Percentiles rank a stretch among this genome's conserved stretches.
These are phyloP conservation scores for Protophormia terraenovae DNA, from an alignment of 2,888 invertebrate genomes.

Conservation along the genomic window DNA sequence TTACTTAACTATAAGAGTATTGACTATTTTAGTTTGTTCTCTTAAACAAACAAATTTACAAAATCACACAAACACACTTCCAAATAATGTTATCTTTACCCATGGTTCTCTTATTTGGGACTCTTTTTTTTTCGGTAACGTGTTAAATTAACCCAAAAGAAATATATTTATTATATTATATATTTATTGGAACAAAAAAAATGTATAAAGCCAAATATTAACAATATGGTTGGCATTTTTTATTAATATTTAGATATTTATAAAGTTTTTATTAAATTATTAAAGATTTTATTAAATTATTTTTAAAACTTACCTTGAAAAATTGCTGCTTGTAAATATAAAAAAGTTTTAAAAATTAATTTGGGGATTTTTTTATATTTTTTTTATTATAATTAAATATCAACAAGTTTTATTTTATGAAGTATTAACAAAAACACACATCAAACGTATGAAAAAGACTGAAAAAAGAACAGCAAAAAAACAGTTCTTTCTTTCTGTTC, in stretches of 20 bases:
- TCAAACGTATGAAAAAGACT: slow-evolving; percentile 32
- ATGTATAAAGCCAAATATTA: not conserved
- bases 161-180: too few relatives aligned
- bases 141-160: slow-evolving; percentile 17
- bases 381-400: not conserved
- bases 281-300: too few relatives aligned
- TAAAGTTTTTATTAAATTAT: not conserved
- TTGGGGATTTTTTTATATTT: not conserved
- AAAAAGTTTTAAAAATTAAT: slow-evolving; percentile 28
- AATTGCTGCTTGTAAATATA: slow-evolving; percentile 51
- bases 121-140: slow-evolving; percentile 15
- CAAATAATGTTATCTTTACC: slow-evolving; percentile 26
- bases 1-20: not conserved
- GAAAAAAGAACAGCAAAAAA: slow-evolving; percentile 17
- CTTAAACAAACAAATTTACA: slow-evolving; percentile 36
- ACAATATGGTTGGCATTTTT: slow-evolving; percentile 42
- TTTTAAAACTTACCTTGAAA: slow-evolving; percentile 61
- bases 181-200: not conserved
- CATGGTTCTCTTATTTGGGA: slow-evolving; percentile 32
- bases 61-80: not conserved
- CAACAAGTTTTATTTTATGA: slow-evolving; percentile 33
- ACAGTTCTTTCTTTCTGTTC: slow-evolving; percentile 24
- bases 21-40: not conserved
- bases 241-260: not conserved
- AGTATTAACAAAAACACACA: slow-evolving; percentile 33